phyloP scores from a whole-genome alignment of 2,797 vertebrate species.

The Esox lucius region DNA sequence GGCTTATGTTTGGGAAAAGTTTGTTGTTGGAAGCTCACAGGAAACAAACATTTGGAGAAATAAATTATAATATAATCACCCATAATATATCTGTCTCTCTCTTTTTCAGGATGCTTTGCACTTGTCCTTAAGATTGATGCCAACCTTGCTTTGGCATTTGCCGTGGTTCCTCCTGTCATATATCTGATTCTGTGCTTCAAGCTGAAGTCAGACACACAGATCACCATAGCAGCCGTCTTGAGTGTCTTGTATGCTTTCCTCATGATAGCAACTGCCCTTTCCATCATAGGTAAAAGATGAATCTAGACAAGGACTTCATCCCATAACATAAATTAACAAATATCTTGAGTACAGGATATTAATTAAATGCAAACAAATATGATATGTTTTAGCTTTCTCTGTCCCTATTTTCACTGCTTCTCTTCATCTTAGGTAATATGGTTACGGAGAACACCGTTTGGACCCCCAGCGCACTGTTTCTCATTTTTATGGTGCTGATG shows the following conservation, averaged over 20 bases:
- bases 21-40: too few relatives aligned
- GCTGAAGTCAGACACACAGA: slow-evolving; percentile 68
- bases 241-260: slow-evolving; percentile 70
- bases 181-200: slow-evolving; percentile 69
- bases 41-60: too few relatives aligned
- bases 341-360: background rate
- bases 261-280: slow-evolving; percentile 62
- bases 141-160: slow-evolving; percentile 42
- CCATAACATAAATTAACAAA: background rate
- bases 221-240: slow-evolving; percentile 64
- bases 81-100: slow-evolving; percentile 5
- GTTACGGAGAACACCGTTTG: too few relatives aligned
- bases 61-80: background rate
- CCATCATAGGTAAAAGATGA: slow-evolving; percentile 61
- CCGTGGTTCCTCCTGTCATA: slow-evolving; percentile 59
- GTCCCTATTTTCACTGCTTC: too few relatives aligned
- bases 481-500: slow-evolving; percentile 47
- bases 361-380: background rate
- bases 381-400: too few relatives aligned
- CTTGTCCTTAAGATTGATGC: background rate
- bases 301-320: background rate
- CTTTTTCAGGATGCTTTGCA: slow-evolving; percentile 63
- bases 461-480: slow-evolving; percentile 66
- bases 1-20: too few relatives aligned
- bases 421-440: too few relatives aligned